Base-by-base conservation (phyloP, 1,140 invertebrate species). In the Anastrepha obliqua region DNA sequence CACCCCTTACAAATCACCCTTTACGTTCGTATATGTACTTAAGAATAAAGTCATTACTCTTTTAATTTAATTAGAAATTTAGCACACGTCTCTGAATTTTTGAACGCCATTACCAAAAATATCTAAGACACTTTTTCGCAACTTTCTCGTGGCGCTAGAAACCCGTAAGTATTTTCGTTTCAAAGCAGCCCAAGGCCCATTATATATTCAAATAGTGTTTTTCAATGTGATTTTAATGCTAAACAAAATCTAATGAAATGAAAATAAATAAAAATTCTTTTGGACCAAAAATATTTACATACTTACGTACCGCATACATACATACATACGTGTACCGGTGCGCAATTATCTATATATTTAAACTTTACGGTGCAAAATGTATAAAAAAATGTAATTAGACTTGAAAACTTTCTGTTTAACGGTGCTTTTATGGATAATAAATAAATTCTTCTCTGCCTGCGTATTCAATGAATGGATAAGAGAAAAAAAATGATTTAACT, bases 191-290 rank as follows among this genome's bases (percentile, higher is more conserved):
- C 42, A 47, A 55, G 51, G 2, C 6, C 51, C 44, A 74, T 74
- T 74, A 44, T 74, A 44, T 47, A 74, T 74, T 74, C 67, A 44
- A 74, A n/a, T 74, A 44, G 67, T 74, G 67, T 74, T 65, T 74
- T 44, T 1, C 4, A 74, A 74, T 74, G 42, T 47, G 5, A n/a
- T 47, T 74, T 74, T 74, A 8, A 74, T 74, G 67, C 42, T 47
- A 74, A 74, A 42, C 39, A 39, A 44, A 74, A 44, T 74, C 42
- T 17, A 67, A 67, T 39, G 64, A 44, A 74, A 47, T 74, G 17
- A 74, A 44, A 74, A 17, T 74, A 74, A 74, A 74, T 74, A 74
- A 8, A 74, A 44, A 74, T 74, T 65, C 29, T 29, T 55, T 55
- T 55, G 51, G 11, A 55, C 51, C 51, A 55, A 8, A 55, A 55